A percentile compares a stretch with the other conserved stretches of the same genome.
These are phyloP conservation scores for Zophobas morio DNA, from an alignment of 1,140 invertebrate genomes.

Conservation along the genomic window DNA sequence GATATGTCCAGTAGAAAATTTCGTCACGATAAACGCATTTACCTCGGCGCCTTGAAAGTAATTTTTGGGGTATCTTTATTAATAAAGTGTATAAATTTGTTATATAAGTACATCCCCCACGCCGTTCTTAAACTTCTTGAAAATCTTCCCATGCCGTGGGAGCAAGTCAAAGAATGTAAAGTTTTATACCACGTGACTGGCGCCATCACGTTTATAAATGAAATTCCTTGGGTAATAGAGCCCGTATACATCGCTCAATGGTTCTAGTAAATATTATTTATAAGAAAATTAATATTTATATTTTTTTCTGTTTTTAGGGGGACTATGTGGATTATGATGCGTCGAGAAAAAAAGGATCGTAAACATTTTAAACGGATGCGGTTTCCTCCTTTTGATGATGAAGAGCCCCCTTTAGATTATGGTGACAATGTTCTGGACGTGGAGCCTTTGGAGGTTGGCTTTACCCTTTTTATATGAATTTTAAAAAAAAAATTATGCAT, in stretches of 20 bases:
- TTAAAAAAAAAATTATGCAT: too few species aligned
- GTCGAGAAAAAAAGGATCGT: conserved; percentile 97
- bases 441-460: conserved; percentile 97
- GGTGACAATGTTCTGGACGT: conserved; percentile 99
- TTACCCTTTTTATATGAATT: too few species aligned
- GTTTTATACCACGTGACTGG: conserved; percentile 98
- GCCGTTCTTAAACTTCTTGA: conserved; percentile 98
- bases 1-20: conserved; percentile 99
- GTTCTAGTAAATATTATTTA: too few species aligned
- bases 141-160: conserved; percentile 99
- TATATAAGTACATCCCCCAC: conserved; percentile 99
- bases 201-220: conserved; percentile 99
- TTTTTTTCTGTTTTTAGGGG: too few species aligned
- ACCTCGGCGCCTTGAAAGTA: conserved; percentile 86
- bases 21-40: conserved; percentile 98
- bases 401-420: conserved; percentile 99
- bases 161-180: conserved; percentile 98
- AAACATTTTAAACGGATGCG: conserved; percentile 99
- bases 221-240: conserved; percentile 99
- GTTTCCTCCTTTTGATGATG: conserved; percentile 99
- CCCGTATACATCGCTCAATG: conserved; percentile 99
- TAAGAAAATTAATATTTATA: too few species aligned
- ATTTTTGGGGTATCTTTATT: conserved; percentile 18
- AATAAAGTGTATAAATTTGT: conserved; percentile 67
- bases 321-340: conserved; percentile 99